A percentile compares a stretch with the other conserved stretches of the same genome.
Conservation (phyloP, 2,888 invertebrate species). For the Nectonema munidae region DNA sequence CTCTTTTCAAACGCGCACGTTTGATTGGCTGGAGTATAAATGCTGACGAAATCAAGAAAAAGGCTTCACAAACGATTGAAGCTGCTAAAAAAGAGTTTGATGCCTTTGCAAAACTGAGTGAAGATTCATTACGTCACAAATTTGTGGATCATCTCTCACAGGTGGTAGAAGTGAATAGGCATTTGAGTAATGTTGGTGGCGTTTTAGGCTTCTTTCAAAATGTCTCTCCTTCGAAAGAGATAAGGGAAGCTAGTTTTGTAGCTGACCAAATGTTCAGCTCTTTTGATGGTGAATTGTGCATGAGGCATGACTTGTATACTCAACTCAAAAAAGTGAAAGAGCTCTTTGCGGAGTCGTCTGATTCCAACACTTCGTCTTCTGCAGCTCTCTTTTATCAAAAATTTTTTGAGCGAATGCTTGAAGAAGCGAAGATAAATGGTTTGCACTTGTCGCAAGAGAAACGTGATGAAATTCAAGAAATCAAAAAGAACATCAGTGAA, state of each 20-base stretch:
- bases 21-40: conserved; percentile 21
- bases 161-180: conserved; percentile 21
- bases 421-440: too few relatives aligned
- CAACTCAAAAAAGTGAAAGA: too few relatives aligned
- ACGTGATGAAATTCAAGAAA: conserved; percentile 23
- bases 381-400: too few relatives aligned
- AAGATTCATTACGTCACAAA: background rate
- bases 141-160: conserved; percentile 19
- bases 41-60: conserved; percentile 19
- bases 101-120: conserved; percentile 19
- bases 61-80: conserved; percentile 20
- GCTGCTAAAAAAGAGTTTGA: conserved; percentile 21
- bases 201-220: conserved; percentile 23
- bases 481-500: conserved; percentile 25
- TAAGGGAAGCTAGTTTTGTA: conserved; percentile 22
- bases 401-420: too few relatives aligned
- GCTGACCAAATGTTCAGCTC: conserved; percentile 23
- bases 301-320: too few relatives aligned
- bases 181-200: conserved; percentile 21
- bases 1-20: too few relatives aligned
- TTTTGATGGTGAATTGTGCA: conserved; percentile 24
- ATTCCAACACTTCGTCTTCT: too few relatives aligned
- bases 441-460: conserved; percentile 24
- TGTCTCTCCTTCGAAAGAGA: conserved; percentile 21
- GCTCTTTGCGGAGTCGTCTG: too few relatives aligned